A percentile compares a stretch with the other conserved stretches of the same genome.
Conservation (phyloP, 2,888 invertebrate species). For the Patella caerulea region DNA sequence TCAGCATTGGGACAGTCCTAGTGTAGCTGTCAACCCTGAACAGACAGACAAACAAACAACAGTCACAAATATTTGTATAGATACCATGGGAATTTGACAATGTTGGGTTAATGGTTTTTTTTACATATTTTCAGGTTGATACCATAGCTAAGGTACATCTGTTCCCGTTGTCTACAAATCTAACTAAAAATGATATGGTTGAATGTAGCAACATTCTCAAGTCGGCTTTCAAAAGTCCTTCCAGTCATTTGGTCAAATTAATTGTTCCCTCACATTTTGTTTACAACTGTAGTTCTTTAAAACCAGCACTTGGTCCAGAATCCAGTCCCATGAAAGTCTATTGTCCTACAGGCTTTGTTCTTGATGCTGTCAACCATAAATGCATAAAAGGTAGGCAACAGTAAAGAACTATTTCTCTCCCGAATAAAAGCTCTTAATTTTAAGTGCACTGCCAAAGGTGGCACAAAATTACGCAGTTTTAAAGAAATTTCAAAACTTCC, state of each 20-base stretch:
- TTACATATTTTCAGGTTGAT: not conserved
- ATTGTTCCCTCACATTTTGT: not conserved
- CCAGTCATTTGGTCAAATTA: not conserved
- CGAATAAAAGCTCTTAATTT: no score
- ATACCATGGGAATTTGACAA: no score
- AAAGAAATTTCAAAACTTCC: no score
- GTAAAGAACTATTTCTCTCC: no score
- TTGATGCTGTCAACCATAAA: constrained; percentile 31
- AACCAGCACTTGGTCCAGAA: no score
- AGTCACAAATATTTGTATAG: no score
- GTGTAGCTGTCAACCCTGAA: no score
- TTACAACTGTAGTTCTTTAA: not conserved
- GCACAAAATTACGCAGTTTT: no score
- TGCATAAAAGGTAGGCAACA: constrained; percentile 34
- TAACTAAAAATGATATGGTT: not conserved
- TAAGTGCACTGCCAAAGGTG: no score
- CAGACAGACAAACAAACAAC: no score
- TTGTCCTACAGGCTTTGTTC: constrained; percentile 29
- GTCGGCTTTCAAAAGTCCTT: not conserved
- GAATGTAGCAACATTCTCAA: not conserved
- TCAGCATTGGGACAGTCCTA: no score
- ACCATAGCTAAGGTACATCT: not conserved
- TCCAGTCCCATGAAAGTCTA: constrained; percentile 1
- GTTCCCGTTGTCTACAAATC: not conserved
- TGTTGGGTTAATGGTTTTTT: not conserved